Evolutionary conservation across 2,797 vertebrate genomes (phyloP).

Genomic region (Paguma larvata): DNA sequence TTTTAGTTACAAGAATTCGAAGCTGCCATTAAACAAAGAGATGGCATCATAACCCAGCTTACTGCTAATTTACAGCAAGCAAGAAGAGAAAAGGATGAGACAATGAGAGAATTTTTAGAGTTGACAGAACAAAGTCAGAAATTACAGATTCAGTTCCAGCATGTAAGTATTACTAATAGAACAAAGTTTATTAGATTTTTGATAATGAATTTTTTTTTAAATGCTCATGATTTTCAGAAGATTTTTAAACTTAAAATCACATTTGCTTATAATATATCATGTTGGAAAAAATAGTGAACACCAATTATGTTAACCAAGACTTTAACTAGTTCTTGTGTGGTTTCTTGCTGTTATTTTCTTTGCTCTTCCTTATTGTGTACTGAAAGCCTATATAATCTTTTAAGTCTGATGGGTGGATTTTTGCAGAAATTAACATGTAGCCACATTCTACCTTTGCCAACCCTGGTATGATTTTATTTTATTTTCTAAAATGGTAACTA

Average conservation of each 20-base stretch:
- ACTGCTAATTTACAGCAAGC: conserved; percentile 97
- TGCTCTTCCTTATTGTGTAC: conserved; percentile 37
- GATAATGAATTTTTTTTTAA: neutral
- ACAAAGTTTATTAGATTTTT: conserved; percentile 21
- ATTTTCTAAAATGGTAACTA: conserved; percentile 21
- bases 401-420: neutral
- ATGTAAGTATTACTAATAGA: conserved; percentile 89
- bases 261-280: conserved; percentile 12
- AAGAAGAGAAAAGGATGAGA: conserved; percentile 97
- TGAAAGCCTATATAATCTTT: conserved; percentile 31
- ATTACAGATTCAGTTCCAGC: conserved; percentile 98
- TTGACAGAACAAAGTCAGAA: conserved; percentile 98
- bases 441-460: neutral
- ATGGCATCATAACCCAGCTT: conserved; percentile 98
- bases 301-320: conserved; percentile 52
- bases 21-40: conserved; percentile 97
- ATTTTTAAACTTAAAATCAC: conserved; percentile 34
- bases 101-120: conserved; percentile 96
- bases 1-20: conserved; percentile 94
- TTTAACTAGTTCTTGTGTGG: conserved; percentile 15
- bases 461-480: conserved; percentile 45
- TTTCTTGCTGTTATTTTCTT: conserved; percentile 48
- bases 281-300: neutral
- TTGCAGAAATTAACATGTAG: conserved; percentile 11
- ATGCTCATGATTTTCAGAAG: neutral